A percentile compares a stretch with the other conserved stretches of the same genome.
These are phyloP conservation scores for Todiramphus saurophagus DNA, from an alignment of 2,113 vertebrate genomes.

Conservation along the genomic window DNA sequence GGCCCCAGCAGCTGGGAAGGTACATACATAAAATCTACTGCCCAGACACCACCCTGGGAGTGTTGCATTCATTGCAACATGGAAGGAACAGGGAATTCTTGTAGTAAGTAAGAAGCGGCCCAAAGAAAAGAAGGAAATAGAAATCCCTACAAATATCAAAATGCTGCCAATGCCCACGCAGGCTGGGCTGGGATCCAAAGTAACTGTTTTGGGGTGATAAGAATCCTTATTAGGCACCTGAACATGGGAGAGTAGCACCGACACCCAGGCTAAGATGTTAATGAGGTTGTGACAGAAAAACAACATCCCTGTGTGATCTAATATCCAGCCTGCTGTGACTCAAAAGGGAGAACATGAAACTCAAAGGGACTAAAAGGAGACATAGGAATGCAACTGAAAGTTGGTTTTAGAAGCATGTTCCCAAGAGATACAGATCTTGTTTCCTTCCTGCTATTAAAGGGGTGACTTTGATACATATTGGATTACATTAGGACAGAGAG, in stretches of 20 bases:
- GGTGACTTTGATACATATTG: neutral
- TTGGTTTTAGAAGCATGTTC: neutral
- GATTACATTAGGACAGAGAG: neutral
- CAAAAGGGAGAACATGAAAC: neutral
- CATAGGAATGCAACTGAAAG: neutral
- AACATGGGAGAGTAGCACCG: neutral
- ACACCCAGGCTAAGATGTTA: neutral
- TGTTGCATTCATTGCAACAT: neutral
- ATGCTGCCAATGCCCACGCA: neutral
- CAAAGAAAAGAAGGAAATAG: slow-evolving; percentile 55
- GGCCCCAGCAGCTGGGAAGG: neutral
- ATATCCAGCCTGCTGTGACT: neutral
- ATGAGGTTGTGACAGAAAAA: neutral
- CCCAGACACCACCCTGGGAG: neutral
- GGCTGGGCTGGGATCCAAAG: slow-evolving; percentile 29
- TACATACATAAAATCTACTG: neutral
- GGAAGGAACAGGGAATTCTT: slow-evolving; percentile 13
- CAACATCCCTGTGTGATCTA: neutral
- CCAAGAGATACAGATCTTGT: slow-evolving; percentile 25
- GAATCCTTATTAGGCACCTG: neutral
- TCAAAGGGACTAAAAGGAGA: neutral
- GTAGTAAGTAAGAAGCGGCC: neutral
- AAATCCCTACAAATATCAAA: slow-evolving; percentile 51
- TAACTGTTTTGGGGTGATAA: slow-evolving; percentile 3
- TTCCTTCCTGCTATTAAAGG: slow-evolving; percentile 24